Evolutionary conservation across 2,797 vertebrate species (phyloP).

Genomic region (Rhabdomys pumilio): DNA sequence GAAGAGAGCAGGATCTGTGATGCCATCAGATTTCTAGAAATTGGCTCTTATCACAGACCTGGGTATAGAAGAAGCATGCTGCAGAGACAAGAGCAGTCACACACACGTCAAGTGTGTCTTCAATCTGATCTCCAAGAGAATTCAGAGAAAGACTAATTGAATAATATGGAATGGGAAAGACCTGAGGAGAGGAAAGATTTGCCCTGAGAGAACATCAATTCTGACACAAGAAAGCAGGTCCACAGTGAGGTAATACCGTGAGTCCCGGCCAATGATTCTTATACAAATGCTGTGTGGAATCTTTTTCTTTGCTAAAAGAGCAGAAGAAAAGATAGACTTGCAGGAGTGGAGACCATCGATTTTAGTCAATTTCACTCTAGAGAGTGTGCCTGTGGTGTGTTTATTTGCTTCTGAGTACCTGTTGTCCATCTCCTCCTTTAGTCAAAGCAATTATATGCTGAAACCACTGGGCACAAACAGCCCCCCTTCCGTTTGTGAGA

Average conservation of each 20-base stretch:
- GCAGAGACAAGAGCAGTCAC: not conserved
- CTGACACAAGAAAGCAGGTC: not conserved
- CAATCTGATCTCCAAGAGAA: not conserved
- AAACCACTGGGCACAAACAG: not conserved
- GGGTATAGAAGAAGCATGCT: not conserved
- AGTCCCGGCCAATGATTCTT: not conserved
- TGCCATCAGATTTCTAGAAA: not conserved
- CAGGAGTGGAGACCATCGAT: not conserved
- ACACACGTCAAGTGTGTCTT: not conserved
- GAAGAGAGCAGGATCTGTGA: not conserved
- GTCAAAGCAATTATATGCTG: not conserved
- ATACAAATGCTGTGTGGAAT: not conserved
- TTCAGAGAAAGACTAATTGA: not conserved
- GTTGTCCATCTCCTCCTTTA: not conserved
- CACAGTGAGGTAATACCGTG: rapidly evolving
- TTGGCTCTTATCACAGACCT: not conserved
- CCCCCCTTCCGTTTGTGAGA: not conserved
- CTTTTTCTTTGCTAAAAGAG: not conserved
- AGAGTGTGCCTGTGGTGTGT: not conserved
- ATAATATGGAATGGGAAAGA: rapidly evolving
- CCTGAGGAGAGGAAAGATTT: not conserved
- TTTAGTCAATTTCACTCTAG: not conserved
- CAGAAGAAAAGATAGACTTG: not conserved
- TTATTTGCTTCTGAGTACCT: not conserved
- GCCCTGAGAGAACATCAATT: not conserved